A percentile compares a stretch with the other conserved stretches of the same genome.
These are phyloP conservation scores for Amblyraja radiata DNA, from an alignment of 2,797 vertebrate genomes.

Conservation along the genomic window DNA sequence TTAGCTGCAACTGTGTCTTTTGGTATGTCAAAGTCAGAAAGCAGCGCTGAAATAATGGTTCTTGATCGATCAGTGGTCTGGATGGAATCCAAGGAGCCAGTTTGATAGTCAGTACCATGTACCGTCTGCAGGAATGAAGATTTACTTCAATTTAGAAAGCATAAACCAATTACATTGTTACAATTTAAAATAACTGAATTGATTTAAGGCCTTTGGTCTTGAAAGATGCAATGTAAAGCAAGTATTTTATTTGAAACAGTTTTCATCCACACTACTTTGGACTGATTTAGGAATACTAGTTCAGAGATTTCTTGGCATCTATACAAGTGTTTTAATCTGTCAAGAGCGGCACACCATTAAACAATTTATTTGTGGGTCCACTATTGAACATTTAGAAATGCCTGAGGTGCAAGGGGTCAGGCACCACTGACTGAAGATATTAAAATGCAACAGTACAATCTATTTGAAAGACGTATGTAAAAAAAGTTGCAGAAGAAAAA, in stretches of 20 bases:
- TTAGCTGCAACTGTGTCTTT: slow-evolving; percentile 33
- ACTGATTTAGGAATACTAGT: not conserved
- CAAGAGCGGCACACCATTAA: too few species aligned
- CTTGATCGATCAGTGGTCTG: slow-evolving; percentile 32
- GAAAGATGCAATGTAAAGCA: too few species aligned
- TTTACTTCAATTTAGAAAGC: slow-evolving; percentile 6
- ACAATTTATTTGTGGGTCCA: too few species aligned
- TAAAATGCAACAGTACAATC: not conserved
- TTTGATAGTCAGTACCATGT: slow-evolving; percentile 31
- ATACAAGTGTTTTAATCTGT: too few species aligned
- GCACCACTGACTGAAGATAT: not conserved
- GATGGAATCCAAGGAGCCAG: slow-evolving; percentile 4
- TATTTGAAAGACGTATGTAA: not conserved
- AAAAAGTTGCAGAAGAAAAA: not conserved
- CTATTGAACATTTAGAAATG: too few species aligned
- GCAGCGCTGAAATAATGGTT: slow-evolving; percentile 38
- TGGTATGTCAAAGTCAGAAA: slow-evolving; percentile 29
- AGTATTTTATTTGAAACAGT: too few species aligned
- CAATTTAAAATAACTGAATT: too few species aligned
- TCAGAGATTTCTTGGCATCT: not conserved
- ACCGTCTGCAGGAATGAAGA: slow-evolving; percentile 24
- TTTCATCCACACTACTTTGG: not conserved
- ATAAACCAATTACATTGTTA: not conserved
- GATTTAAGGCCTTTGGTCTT: too few species aligned
- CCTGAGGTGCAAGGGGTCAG: too few species aligned